phyloP scores from a whole-genome alignment of 2,888 invertebrate genomes.

The Athrips mouffetella region DNA sequence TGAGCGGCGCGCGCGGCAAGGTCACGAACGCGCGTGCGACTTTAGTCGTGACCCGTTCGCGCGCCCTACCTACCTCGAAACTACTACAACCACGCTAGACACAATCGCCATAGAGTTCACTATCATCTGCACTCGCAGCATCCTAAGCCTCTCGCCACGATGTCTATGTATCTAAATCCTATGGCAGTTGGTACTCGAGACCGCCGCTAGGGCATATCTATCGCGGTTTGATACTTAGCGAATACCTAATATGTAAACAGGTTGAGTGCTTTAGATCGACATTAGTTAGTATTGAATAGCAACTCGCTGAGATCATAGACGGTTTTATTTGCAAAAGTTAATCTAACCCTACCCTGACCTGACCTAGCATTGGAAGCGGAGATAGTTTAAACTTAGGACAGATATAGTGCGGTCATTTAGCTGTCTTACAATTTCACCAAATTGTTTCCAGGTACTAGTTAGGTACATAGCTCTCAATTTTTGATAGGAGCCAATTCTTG shows the following conservation, averaged over 20 bases:
- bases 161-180: constrained; percentile 54
- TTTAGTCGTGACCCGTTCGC: constrained; percentile 76
- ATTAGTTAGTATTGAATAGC: constrained; percentile 41
- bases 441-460: too few species aligned
- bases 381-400: not conserved
- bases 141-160: constrained; percentile 37
- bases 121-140: constrained; percentile 39
- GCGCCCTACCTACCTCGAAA: constrained; percentile 48
- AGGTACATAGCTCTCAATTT: too few species aligned
- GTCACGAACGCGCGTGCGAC: constrained; percentile 77
- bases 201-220: constrained; percentile 41
- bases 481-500: too few species aligned
- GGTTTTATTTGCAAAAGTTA: constrained; percentile 42
- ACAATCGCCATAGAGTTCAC: constrained; percentile 60
- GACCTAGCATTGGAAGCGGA: constrained; percentile 14
- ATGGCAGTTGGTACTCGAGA: constrained; percentile 41
- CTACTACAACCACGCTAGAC: constrained; percentile 51
- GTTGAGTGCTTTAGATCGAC: constrained; percentile 29
- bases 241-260: constrained; percentile 31
- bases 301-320: constrained; percentile 59
- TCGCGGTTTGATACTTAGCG: constrained; percentile 44
- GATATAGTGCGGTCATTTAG: too few species aligned
- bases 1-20: constrained; percentile 72
- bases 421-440: too few species aligned
- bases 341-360: constrained; percentile 11